Evolutionary conservation across 2,797 vertebrate genomes (phyloP), one percentile per base, ranked within the genome.

Genomic region (Harpagifer antarcticus): DNA sequence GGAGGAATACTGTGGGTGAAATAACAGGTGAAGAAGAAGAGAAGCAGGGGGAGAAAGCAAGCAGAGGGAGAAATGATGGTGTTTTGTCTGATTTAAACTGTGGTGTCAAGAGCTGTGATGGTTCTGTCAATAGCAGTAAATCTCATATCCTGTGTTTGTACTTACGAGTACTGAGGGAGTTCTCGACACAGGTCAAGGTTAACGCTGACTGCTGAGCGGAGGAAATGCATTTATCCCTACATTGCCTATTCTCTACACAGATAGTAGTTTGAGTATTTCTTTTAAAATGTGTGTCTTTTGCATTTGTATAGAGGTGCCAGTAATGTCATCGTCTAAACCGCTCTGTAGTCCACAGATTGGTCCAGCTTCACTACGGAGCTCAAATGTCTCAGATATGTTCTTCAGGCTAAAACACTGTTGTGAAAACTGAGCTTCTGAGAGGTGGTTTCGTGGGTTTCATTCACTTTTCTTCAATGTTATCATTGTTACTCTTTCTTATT

Each of bases 111-210:
- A 20, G 78, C 76, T 43, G 42, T 78, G 84, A 87, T 79, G 62
- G 67, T 49, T 82, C 83, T 73, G 86, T 87, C 85, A 79, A 85
- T 87, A 83, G 69, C 69, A 68, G 75, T 82, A 77, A 68, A 86
- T 81, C 83, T 78, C 70, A 68, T 73, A 58, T 81, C 62, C 44
- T 75, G 27, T 70, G 55, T 83, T 70, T 78, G 68, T 19, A 52
- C 58, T 74, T 16, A 17, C 12, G 58, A 49, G 58, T 3, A 13
- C 33, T n/a, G 58, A 69, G 53, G 19, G 44, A 40, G 40, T 50
- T 67, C 9, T 59, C 37, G 43, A 59, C 47, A 27, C 4, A 61
- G 62, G 71, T 79, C 72, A 81, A 86, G 61, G 68, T 78, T 55
- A 59, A 44, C 67, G 50, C 50, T 12, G 27, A 49, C 20, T 61